phyloP scores from a whole-genome alignment of 2,797 vertebrate species.

The Chromobotia macracanthus region DNA sequence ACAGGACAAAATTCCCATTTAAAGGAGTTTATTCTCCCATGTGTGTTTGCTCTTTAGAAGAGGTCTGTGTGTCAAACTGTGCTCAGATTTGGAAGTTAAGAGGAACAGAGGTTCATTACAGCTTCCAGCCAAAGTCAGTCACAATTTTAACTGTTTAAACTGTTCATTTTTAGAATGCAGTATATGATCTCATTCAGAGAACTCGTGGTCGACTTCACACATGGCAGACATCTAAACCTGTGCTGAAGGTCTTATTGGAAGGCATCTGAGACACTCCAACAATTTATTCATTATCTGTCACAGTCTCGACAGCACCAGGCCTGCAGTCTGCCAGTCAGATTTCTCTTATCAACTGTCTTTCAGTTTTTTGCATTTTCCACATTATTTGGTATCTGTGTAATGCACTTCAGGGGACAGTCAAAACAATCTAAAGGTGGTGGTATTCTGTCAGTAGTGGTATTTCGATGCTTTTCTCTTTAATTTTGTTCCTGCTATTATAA shows the following conservation, averaged over 20 bases:
- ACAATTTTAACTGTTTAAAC: slow-evolving; percentile 7
- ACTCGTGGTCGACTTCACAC: slow-evolving; percentile 43
- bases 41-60: too few species aligned
- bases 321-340: slow-evolving; percentile 43
- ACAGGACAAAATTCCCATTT: too few species aligned
- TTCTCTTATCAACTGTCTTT: slow-evolving; percentile 52
- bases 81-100: background rate
- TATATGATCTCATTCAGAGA: slow-evolving; percentile 49
- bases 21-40: too few species aligned
- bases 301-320: slow-evolving; percentile 46
- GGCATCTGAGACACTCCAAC: slow-evolving; percentile 52
- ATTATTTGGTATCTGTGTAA: slow-evolving; percentile 47
- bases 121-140: slow-evolving; percentile 8
- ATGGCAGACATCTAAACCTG: slow-evolving; percentile 42
- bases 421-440: slow-evolving; percentile 30
- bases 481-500: background rate
- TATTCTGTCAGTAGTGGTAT: slow-evolving; percentile 9
- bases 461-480: background rate
- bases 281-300: slow-evolving; percentile 54
- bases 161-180: slow-evolving; percentile 48
- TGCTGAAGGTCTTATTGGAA: slow-evolving; percentile 55
- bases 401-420: slow-evolving; percentile 27
- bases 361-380: slow-evolving; percentile 45
- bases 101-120: slow-evolving; percentile 36
- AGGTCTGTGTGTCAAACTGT: background rate